Evolutionary conservation across 2,797 vertebrate species (phyloP), one percentile per base, ranked within the genome.

Genomic region (Phylloscopus collybita): DNA sequence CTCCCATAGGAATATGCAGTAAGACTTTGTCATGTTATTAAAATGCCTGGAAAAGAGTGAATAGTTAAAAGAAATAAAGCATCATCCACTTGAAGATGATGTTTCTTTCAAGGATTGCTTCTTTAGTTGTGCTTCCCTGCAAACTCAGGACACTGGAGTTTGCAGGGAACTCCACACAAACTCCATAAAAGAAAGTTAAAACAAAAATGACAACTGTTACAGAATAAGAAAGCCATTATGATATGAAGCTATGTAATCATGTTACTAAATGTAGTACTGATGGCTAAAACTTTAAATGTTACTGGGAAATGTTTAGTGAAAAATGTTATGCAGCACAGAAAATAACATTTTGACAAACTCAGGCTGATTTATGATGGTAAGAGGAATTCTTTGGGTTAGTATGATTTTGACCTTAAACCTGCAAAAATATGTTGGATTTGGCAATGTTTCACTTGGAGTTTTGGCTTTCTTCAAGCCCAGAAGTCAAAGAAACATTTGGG

Each of bases 331-430:
- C n/a, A 54, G 70, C 86, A 59, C 76, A 84, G 25, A 80, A 94
- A 60, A 78, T 50, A 91, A 72, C n/a, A 38, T 82, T 95, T 96
- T 94, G 96, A 93, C 92, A 94, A 93, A 82, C 53, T 72, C n/a
- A 9, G 42, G 8, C 36, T 96, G 95, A 97, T 97, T 97, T 96
- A 96, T 96, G 85, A 67, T 85, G 84, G 71, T 90, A 75, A 53
- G 66, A 95, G 47, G 73, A 95, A 70, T 86, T 95, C 81, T 64
- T 74, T 51, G 90, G 89, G 74, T 96, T 96, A 97, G 66, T 86
- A 72, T 95, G 91, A 76, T 92, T 97, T 96, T 96, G 94, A 96
- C 96, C 96, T 90, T 80, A 95, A 95, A 96, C 95, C 91, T 95
- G 75, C 91, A 92, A 90, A 96, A 93, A 59, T 90, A 92, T 95